Evolutionary conservation across 2,888 invertebrate genomes (phyloP).

Genomic region (Lithophane semibrunnea): DNA sequence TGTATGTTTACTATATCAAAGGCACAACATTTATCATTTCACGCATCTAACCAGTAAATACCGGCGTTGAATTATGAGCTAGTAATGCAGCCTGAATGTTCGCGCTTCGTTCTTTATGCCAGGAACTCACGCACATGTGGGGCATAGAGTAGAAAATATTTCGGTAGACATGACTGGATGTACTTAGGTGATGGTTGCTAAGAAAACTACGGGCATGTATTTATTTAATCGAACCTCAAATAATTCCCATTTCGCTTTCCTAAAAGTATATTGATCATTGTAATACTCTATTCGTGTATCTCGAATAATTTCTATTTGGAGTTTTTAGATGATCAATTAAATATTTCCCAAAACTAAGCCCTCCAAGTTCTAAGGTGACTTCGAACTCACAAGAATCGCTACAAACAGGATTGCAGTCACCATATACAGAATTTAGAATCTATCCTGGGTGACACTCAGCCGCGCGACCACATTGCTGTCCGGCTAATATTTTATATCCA

Average conservation of each 20-base stretch:
- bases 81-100: conserved; percentile 84
- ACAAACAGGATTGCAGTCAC: too few relatives aligned
- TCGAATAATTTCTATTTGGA: not conserved
- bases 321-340: too few relatives aligned
- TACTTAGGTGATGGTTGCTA: not conserved
- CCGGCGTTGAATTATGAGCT: conserved; percentile 83
- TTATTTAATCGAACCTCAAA: not conserved
- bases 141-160: conserved; percentile 32
- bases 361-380: too few relatives aligned
- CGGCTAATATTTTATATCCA: not conserved
- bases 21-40: conserved; percentile 81
- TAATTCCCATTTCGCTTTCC: not conserved
- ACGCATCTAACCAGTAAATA: conserved; percentile 82
- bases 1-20: conserved; percentile 60
- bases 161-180: conserved; percentile 13
- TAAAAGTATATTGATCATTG: not conserved
- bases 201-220: not conserved
- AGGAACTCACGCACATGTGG: conserved; percentile 81
- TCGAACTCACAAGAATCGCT: too few relatives aligned
- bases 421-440: too few relatives aligned
- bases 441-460: too few relatives aligned
- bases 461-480: not conserved
- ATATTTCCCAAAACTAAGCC: too few relatives aligned
- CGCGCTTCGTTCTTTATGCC: conserved; percentile 85
- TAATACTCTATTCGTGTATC: too few relatives aligned